phyloP scores from a whole-genome alignment of 2,797 vertebrate genomes.

The Channallabes apus region DNA sequence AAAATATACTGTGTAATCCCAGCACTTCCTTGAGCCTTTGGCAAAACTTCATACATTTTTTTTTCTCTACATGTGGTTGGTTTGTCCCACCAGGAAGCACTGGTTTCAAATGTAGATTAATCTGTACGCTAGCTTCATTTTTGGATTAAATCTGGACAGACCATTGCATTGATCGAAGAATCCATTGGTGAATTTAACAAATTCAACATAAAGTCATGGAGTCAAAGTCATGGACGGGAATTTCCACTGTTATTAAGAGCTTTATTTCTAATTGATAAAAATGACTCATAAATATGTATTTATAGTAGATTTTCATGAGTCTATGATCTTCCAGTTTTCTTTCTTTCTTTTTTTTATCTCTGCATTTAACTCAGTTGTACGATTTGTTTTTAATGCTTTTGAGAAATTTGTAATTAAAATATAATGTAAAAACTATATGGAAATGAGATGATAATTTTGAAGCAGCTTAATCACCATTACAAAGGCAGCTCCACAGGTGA shows the following conservation, averaged over 20 bases:
- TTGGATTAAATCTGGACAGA: conserved; percentile 3
- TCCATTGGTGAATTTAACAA: not conserved
- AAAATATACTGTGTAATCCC: not conserved
- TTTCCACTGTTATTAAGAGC: conserved; percentile 18
- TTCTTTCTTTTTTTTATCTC: not conserved
- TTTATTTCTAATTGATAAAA: conserved; percentile 25
- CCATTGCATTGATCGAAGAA: not conserved
- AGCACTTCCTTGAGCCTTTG: not conserved
- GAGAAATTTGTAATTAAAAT: not conserved
- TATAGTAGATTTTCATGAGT: not conserved
- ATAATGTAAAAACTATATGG: not conserved
- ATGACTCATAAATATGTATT: conserved; percentile 5
- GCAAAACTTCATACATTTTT: not conserved
- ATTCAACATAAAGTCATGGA: conserved; percentile 8
- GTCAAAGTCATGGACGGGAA: not conserved
- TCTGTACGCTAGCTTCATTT: not conserved
- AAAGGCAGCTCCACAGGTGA: conserved; percentile 1
- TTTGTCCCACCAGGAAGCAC: not conserved
- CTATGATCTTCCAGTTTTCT: not conserved
- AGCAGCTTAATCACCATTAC: not conserved
- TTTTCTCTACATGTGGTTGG: not conserved
- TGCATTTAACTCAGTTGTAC: not conserved
- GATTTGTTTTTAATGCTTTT: not conserved
- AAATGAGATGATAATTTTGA: not conserved
- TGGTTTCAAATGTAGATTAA: not conserved